Evolutionary conservation across 2,797 vertebrate species (phyloP).

Genomic region (Enteromius paludinosus): DNA sequence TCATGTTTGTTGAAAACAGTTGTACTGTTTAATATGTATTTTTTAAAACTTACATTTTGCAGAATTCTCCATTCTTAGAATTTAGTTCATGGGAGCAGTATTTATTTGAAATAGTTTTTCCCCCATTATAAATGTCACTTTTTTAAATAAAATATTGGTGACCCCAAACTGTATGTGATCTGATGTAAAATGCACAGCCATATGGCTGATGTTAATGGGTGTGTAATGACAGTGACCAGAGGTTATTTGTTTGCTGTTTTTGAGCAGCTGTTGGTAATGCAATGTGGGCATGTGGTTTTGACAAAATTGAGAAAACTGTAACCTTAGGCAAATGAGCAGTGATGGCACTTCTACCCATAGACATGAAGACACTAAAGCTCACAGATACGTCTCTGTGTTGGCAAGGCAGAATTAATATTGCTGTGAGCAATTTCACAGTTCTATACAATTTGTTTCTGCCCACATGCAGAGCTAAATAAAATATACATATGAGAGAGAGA

Average conservation of each 20-base stretch:
- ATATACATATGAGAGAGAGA: too few relatives aligned
- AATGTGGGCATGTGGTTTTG: background rate
- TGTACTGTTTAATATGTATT: background rate
- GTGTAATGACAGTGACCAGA: background rate
- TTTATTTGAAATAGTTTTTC: background rate
- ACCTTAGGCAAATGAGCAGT: background rate
- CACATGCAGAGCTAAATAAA: background rate
- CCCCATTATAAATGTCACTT: background rate
- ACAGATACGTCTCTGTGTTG: background rate
- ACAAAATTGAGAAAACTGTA: background rate
- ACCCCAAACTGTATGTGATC: background rate
- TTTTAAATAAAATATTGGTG: background rate
- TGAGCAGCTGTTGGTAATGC: background rate
- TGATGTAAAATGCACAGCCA: background rate
- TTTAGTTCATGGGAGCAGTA: background rate
- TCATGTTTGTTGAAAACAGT: background rate
- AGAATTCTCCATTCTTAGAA: background rate
- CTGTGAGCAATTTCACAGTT: background rate
- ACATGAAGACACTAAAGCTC: background rate
- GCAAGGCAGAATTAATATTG: background rate
- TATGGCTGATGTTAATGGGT: constrained; percentile 2
- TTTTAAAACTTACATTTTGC: background rate
- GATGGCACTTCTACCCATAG: background rate
- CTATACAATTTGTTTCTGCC: background rate
- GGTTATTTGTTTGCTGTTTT: constrained; percentile 45